Base-by-base conservation (phyloP, 2,888 invertebrate species). In the Panopea generosa region DNA sequence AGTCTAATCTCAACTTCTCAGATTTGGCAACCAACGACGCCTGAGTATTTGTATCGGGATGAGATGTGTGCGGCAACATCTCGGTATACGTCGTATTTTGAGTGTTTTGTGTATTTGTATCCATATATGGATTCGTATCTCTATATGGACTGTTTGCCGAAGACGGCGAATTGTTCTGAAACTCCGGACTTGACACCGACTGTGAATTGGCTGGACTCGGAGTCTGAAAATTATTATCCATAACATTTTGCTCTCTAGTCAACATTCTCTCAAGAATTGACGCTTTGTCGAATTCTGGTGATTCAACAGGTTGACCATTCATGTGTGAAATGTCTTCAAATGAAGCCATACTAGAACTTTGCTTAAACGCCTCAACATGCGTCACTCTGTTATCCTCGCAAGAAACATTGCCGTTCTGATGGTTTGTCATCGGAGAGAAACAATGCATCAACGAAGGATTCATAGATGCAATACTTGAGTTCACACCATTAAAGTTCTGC, bases 21-120 rank as follows among this genome's bases (percentile, higher is more conserved):
- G 89, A 84, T 38, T 84, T 76, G 7, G 82, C 79, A 6, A 89
- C 86, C 57, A 89, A 57, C 6, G 88, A 86, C 9, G 84, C 63
- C 55, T 88, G 88, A n/a, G 88, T 88, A 29, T 83, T 85, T 20
- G 80, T 73, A 73, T 86, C 86, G 11, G 27, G 18, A 29, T 33
- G 43, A 33, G 26, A 47, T 29, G 0, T 53, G 65, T 6, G 45
- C 29, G 7, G 47, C 18, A 6, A 20, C 47, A 47, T 47, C 24
- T 67, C 67, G 3, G 45, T 47, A 47, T 57, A 67, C 3, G 56
- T 45, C 52, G 52, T 26, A 9, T 45, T 45, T 27, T 43, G 47
- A n/a, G 57, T 50, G 29, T 55, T 56, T 47, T 61, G 49, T 45
- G 56, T 26, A 50, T 78, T 61, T 47, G 70, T 73, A 57, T 80